phyloP scores from a whole-genome alignment of 37 sponge, comb jelly and placozoan species.

The Amphimedon queenslandica region DNA sequence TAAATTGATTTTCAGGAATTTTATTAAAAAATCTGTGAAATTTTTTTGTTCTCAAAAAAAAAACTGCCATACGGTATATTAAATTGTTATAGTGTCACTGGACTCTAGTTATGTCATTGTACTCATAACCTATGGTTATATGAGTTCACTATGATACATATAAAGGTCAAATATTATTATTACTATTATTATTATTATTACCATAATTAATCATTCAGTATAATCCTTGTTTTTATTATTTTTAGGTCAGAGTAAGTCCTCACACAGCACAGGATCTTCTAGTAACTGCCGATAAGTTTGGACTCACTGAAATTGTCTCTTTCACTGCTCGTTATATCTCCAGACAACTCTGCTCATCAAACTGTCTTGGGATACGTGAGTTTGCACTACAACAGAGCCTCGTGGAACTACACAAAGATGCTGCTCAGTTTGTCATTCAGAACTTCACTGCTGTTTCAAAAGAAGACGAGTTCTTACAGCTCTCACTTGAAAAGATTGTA shows the following conservation, averaged over 20 bases:
- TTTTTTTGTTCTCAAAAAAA: too few relatives aligned
- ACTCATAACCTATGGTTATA: too few relatives aligned
- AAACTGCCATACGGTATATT: too few relatives aligned
- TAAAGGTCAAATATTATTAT: too few relatives aligned
- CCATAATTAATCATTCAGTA: too few relatives aligned
- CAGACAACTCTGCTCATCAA: slow-evolving; percentile 45
- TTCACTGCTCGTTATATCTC: slow-evolving; percentile 46
- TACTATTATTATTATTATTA: too few relatives aligned
- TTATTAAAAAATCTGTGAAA: too few relatives aligned
- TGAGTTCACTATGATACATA: too few relatives aligned
- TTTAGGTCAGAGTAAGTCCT: slow-evolving; percentile 48
- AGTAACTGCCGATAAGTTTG: slow-evolving; percentile 47
- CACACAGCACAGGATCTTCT: slow-evolving; percentile 62
- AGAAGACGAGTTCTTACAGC: slow-evolving; percentile 58
- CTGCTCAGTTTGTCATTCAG: slow-evolving; percentile 29
- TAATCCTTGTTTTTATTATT: too few relatives aligned
- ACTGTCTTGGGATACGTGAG: slow-evolving; percentile 62
- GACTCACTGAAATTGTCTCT: slow-evolving; percentile 36
- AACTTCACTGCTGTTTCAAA: slow-evolving; percentile 45
- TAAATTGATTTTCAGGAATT: too few relatives aligned
- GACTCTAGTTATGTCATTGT: too few relatives aligned
- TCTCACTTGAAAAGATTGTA: slow-evolving; percentile 41
- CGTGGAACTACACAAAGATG: slow-evolving; percentile 20
- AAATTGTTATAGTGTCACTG: too few relatives aligned
- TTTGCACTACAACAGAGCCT: slow-evolving; percentile 47